phyloP scores from a whole-genome alignment of 2,797 vertebrate genomes.

The Poeciliopsis presidionis region DNA sequence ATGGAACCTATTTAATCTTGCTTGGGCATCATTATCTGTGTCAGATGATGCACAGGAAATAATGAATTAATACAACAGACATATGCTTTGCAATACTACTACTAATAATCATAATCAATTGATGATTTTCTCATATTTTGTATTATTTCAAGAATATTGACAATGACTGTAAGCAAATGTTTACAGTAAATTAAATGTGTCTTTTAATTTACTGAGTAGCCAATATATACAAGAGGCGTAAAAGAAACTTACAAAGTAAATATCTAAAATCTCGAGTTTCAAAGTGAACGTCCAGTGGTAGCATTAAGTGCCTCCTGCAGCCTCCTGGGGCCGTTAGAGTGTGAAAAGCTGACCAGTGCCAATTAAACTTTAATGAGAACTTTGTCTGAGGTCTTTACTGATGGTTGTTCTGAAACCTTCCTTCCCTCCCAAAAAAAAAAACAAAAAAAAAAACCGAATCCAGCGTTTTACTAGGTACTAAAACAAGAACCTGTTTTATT shows the following conservation, averaged over 20 bases:
- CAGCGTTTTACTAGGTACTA: conserved; percentile 6
- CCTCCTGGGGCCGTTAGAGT: conserved; percentile 32
- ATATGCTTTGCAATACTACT: not conserved
- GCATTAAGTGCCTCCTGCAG: conserved; percentile 19
- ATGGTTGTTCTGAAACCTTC: conserved; percentile 2
- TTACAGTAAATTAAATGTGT: no score
- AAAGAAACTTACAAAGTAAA: not conserved
- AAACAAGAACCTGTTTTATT: conserved; percentile 16
- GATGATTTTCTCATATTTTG: not conserved
- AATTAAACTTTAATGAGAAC: conserved; percentile 29
- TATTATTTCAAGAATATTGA: not conserved
- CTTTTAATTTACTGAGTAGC: not conserved
- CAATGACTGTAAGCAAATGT: no score
- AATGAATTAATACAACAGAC: not conserved
- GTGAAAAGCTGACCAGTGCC: conserved; percentile 31
- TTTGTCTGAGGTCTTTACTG: conserved; percentile 7
- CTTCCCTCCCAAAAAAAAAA: not conserved
- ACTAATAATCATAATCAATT: not conserved
- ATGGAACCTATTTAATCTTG: not conserved
- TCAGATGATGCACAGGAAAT: not conserved
- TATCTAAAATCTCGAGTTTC: not conserved
- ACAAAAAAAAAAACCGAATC: not conserved
- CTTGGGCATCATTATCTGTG: not conserved
- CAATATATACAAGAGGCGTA: not conserved
- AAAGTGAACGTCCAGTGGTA: conserved; percentile 22